These are phyloP conservation scores for Holcopasites calliopsidis DNA, from an alignment of 1,140 invertebrate genomes.

Conservation along the genomic window DNA sequence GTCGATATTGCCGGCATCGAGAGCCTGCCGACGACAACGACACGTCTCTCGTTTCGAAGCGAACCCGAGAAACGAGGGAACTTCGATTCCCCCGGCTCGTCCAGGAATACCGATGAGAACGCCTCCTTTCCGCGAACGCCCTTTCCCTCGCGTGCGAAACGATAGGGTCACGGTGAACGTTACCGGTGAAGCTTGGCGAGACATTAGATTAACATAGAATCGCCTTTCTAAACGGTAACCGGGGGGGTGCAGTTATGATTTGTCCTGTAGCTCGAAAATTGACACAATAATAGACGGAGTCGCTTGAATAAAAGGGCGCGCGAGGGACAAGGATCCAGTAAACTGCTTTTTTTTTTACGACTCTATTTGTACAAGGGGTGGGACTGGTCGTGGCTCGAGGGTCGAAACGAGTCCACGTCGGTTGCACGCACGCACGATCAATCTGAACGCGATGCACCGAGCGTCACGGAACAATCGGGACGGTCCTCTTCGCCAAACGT, in stretches of 20 bases:
- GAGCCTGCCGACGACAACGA: neutral
- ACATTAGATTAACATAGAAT: no score
- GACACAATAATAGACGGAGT: no score
- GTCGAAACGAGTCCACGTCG: constrained; percentile 8
- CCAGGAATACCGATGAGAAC: neutral
- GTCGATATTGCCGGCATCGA: constrained; percentile 21
- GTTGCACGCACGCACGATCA: no score
- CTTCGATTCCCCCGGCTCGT: constrained; percentile 9
- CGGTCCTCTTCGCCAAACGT: no score
- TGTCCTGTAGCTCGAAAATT: no score
- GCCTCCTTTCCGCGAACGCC: constrained; percentile 21
- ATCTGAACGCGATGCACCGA: no score
- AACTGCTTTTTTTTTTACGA: constrained; percentile 49
- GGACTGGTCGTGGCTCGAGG: neutral
- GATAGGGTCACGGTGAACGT: no score
- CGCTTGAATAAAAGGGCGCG: constrained; percentile 13
- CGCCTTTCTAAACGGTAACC: no score
- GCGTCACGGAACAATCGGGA: neutral
- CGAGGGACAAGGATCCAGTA: neutral
- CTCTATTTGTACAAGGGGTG: constrained; percentile 44
- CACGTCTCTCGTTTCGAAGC: constrained; percentile 3
- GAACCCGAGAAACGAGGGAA: constrained; percentile 29
- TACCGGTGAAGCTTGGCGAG: no score
- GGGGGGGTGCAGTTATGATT: no score
- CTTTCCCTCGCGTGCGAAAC: neutral